A percentile compares a stretch with the other conserved stretches of the same genome.
Conservation (phyloP, 2,888 invertebrate genomes). For the Harpalus rufipes region DNA sequence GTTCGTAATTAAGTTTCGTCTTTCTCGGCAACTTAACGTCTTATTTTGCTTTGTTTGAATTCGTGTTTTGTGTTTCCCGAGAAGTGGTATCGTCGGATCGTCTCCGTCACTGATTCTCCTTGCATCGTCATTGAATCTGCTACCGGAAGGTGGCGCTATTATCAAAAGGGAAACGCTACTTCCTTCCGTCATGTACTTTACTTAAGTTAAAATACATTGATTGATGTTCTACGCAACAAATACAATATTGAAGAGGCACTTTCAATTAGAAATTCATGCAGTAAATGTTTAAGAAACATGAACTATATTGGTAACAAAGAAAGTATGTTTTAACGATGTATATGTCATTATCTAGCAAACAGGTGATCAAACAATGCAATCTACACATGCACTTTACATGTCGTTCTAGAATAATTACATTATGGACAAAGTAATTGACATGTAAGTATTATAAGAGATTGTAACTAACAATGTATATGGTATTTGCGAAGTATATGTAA, state of each 20-base stretch:
- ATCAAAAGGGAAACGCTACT: slow-evolving; percentile 56
- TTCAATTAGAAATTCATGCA: too few relatives aligned
- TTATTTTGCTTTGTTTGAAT: slow-evolving; percentile 67
- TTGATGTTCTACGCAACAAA: slow-evolving; percentile 1
- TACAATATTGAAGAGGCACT: not conserved
- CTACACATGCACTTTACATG: too few relatives aligned
- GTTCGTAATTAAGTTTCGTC: slow-evolving; percentile 66
- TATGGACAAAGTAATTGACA: too few relatives aligned
- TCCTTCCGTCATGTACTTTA: slow-evolving; percentile 19
- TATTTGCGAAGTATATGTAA: too few relatives aligned
- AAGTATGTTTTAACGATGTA: too few relatives aligned
- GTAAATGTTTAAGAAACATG: too few relatives aligned
- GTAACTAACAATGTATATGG: too few relatives aligned
- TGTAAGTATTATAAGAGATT: too few relatives aligned
- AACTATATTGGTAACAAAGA: too few relatives aligned
- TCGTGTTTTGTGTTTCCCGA: slow-evolving; percentile 60
- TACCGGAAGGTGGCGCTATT: slow-evolving; percentile 52
- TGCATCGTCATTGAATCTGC: not conserved
- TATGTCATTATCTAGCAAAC: too few relatives aligned
- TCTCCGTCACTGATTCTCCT: slow-evolving; percentile 33
- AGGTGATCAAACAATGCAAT: too few relatives aligned
- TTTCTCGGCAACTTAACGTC: slow-evolving; percentile 63
- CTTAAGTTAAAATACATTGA: slow-evolving; percentile 43
- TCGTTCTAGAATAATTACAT: too few relatives aligned
- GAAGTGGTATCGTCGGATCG: slow-evolving; percentile 25